Percentiles rank a stretch among this genome's conserved stretches.
Conservation (phyloP, 2,797 vertebrate species). For the Dicrostonyx torquatus region DNA sequence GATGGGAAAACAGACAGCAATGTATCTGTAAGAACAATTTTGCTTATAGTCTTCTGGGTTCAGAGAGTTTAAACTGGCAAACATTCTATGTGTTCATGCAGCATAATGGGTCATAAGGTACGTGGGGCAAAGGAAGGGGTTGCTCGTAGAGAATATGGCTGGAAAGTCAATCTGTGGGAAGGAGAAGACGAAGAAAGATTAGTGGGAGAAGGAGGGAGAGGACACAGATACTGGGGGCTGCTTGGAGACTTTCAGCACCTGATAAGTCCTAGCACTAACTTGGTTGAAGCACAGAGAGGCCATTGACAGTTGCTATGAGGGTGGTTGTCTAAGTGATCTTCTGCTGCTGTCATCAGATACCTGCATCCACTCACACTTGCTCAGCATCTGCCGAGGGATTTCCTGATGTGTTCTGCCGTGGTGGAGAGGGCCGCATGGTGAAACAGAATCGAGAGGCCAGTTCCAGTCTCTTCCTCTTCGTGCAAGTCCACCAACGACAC, state of each 20-base stretch:
- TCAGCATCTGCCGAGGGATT: neutral
- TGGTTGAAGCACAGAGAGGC: neutral
- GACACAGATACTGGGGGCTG: no score
- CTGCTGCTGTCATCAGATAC: neutral
- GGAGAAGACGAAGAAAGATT: neutral
- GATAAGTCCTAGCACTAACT: no score
- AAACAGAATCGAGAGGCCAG: no score
- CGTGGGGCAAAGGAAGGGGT: neutral
- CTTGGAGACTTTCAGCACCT: rapidly evolving
- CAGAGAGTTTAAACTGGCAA: neutral
- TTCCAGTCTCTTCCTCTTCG: neutral
- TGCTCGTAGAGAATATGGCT: neutral
- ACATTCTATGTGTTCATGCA: neutral
- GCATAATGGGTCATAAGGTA: neutral
- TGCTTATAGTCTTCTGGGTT: neutral
- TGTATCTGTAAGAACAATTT: neutral
- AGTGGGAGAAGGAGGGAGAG: no score
- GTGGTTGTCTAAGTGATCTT: neutral
- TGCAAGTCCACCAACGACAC: neutral
- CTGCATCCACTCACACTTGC: neutral
- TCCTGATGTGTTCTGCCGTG: neutral
- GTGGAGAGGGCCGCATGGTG: neutral
- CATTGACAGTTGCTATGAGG: neutral
- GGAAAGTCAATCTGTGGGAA: neutral
- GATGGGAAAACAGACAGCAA: neutral